A percentile compares a stretch with the other conserved stretches of the same genome.
phyloP scores from a whole-genome alignment of 2,797 vertebrate species.

The Carduelis carduelis region DNA sequence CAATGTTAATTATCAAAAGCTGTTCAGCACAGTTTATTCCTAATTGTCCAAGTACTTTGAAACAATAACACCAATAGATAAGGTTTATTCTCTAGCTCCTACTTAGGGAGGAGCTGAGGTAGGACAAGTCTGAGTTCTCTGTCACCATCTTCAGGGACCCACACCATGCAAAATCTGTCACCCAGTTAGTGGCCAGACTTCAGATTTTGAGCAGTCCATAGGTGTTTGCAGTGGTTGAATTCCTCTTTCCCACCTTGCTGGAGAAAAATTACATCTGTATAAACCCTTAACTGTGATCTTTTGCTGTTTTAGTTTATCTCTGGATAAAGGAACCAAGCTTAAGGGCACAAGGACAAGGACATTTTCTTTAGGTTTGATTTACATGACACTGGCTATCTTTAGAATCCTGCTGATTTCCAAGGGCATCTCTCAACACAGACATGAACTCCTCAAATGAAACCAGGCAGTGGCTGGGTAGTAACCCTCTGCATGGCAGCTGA shows the following conservation, averaged over 20 bases:
- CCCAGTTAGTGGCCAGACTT: neutral
- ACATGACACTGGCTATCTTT: neutral
- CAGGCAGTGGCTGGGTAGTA: neutral
- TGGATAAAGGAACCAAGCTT: neutral
- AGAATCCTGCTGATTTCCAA: neutral
- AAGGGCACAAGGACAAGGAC: neutral
- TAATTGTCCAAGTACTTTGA: neutral
- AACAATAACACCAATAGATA: neutral
- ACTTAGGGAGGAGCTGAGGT: neutral
- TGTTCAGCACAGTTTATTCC: neutral
- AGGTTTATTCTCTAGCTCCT: neutral
- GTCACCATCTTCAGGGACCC: neutral
- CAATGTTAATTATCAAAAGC: neutral
- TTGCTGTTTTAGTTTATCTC: neutral
- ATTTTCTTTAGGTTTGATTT: constrained; percentile 14
- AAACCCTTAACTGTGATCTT: neutral
- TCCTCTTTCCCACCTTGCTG: neutral
- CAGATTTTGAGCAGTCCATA: neutral
- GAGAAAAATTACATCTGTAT: neutral
- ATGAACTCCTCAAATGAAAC: neutral
- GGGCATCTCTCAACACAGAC: neutral
- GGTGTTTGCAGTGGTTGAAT: neutral
- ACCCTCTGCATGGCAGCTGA: neutral
- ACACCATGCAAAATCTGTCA: neutral
- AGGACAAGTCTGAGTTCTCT: neutral